Evolutionary conservation across 2,888 invertebrate species (phyloP).

Genomic region (Scaptodrosophila latifasciaeformis): DNA sequence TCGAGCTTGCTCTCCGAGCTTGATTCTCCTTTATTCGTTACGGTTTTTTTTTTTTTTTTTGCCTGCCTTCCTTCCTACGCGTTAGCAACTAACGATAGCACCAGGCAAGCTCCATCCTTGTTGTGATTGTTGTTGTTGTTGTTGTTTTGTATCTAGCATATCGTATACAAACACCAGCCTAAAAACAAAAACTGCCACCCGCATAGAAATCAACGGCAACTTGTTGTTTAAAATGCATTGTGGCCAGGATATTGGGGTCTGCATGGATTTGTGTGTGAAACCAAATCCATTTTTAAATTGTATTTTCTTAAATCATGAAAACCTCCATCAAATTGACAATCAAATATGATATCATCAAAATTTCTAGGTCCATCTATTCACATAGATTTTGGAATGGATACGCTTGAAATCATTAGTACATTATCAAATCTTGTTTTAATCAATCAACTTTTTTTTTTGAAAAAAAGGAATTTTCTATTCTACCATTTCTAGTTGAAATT

Average conservation of each 20-base stretch:
- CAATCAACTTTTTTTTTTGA: too few relatives aligned
- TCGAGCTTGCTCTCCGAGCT: slow-evolving; percentile 33
- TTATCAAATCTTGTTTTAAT: too few relatives aligned
- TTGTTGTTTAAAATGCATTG: slow-evolving; percentile 61
- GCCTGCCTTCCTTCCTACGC: too few relatives aligned
- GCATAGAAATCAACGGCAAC: slow-evolving; percentile 12
- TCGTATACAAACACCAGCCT: not conserved
- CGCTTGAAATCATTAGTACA: too few relatives aligned
- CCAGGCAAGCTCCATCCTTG: slow-evolving; percentile 32
- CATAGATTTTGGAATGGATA: too few relatives aligned
- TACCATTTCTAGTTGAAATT: too few relatives aligned
- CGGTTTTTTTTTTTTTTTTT: too few relatives aligned
- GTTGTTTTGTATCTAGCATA: not conserved
- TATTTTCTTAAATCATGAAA: slow-evolving; percentile 10
- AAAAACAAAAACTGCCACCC: too few relatives aligned
- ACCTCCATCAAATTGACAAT: not conserved
- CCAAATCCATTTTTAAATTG: slow-evolving; percentile 39
- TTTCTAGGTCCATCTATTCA: too few relatives aligned
- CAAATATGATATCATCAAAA: too few relatives aligned
- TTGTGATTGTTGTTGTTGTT: slow-evolving; percentile 28
- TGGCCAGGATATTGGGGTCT: slow-evolving; percentile 16
- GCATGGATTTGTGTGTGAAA: not conserved
- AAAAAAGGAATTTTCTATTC: too few relatives aligned
- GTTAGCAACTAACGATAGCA: slow-evolving; percentile 51
- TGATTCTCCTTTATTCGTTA: slow-evolving; percentile 10